Evolutionary conservation across 2,888 invertebrate species (phyloP), one percentile per base, ranked within the genome.

Genomic region (Drosophila planitibia): DNA sequence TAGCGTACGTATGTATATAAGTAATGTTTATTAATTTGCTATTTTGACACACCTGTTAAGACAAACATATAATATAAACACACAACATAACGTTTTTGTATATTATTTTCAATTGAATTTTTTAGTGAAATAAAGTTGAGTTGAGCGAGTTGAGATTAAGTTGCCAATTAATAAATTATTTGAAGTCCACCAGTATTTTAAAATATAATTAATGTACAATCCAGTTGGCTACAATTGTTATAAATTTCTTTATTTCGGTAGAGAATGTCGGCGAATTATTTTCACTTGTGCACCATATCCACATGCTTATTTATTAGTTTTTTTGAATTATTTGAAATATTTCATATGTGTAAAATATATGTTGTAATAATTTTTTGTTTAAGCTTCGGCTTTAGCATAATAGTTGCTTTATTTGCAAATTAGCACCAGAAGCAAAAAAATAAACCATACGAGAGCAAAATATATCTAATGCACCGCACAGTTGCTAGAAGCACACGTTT

Each of bases 401-500:
- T 39, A n/a, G 16, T 55, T 49, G 16, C 14, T 28, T 68, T 51
- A 12, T 19, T 47, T 12, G 44, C 12, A 12, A 47, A 25, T 30
- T 6, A 25, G 7, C 32, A 41, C 41, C 19, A 35, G 49, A 51
- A 35, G 4, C 22, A 28, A 19, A 16, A 39, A 28, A 53, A 32
- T 12, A 44, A 47, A 25, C 22, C 30, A 14, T 44, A 7, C 54
- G 37, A n/a, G 30, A 22, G 16, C 30, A 37, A 55, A 57, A 52
- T 67, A 62, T 76, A 62, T 76, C 59, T 60, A 69, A 61, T 69
- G 66, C 81, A 75, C 53, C 81, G 83, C 89, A 81, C 89, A 70
- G 71, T 75, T 74, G 81, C 70, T 49, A 59, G 57, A 74, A 65
- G 73, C 81, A 79, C 82, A 78, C 76, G 88, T 68, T 80, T 79